phyloP scores from a whole-genome alignment of 2,113 vertebrate species.

The Opisthocomus hoazin region DNA sequence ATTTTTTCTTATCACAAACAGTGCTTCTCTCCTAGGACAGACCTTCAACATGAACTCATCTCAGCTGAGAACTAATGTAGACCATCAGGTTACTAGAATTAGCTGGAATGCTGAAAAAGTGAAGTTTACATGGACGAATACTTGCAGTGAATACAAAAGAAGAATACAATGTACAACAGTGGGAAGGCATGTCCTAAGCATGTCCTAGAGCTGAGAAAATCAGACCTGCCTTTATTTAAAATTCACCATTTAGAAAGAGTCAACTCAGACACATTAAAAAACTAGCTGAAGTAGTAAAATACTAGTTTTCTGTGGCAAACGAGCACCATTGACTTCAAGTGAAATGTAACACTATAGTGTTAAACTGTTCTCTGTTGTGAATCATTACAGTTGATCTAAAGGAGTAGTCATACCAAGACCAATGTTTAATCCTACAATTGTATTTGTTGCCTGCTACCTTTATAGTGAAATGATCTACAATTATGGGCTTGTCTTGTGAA shows the following conservation, averaged over 20 bases:
- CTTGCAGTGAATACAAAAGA: neutral
- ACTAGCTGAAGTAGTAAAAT: neutral
- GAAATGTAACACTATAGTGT: neutral
- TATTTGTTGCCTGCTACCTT: neutral
- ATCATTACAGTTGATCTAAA: neutral
- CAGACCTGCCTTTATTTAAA: neutral
- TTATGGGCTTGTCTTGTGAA: neutral
- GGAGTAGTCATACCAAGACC: neutral
- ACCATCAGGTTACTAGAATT: neutral
- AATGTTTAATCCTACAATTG: neutral
- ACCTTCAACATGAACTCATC: neutral
- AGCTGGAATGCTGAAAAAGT: neutral
- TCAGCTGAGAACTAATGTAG: neutral
- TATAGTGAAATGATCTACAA: neutral
- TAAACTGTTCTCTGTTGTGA: neutral
- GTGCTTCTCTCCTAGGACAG: neutral
- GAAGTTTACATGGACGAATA: neutral
- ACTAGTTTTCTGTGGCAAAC: neutral
- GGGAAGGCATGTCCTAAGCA: neutral
- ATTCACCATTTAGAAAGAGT: neutral
- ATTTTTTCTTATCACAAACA: neutral
- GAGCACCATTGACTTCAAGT: neutral
- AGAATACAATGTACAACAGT: neutral
- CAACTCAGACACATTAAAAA: neutral
- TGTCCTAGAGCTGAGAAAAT: neutral